Base-by-base conservation (phyloP, 2,113 vertebrate species). In the Lipophrys pholis region DNA sequence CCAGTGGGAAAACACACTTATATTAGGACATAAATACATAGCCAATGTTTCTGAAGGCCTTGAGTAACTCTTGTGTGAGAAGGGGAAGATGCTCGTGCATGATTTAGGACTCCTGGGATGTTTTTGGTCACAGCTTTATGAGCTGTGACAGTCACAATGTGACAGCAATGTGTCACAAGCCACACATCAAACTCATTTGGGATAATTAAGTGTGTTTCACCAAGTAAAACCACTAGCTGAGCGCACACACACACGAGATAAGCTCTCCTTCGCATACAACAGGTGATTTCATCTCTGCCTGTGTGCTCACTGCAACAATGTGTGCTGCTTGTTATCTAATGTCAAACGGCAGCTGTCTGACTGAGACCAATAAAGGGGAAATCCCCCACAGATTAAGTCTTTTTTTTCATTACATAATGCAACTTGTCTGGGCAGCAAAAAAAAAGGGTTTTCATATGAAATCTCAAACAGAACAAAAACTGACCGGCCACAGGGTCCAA, bases 1-100 rank as follows among this genome's bases (percentile, higher is more conserved):
- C 21, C 60, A 35, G 45, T 58, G 70, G 69, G 68, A 73, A 74
- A 79, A 79, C 53, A 69, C 49, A 59, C 63, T 65, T 57, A 73
- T 6, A 78, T 81, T 71, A 81, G 52, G 58, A 53, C 73, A 40
- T 49, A 76, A 82, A 76, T 36, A 61, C 10, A 21, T 46, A 43
- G 52, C 11, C 0, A 1, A 52, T 38, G 57, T 79, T 16, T 60
- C 6, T 69, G 21, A 48, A 74, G 15, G 42, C 21, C 15, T 11
- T 6, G 14, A 36, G n/a, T 45, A 21, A 43, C 14, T 56, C 35
- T 38, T 42, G n/a, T 38, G 55, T 41, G 56, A 50, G 50, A 66
- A 39, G 9, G 14, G 35, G 14, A 40, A 21, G 50, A 49, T 35
- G 11, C 39, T 6, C 11, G 6, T 1, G 5, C 11, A 14, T n/a